Percentiles rank a stretch among this genome's conserved stretches.
phyloP scores from a whole-genome alignment of 1,140 invertebrate species.

The Patella vulgata region DNA sequence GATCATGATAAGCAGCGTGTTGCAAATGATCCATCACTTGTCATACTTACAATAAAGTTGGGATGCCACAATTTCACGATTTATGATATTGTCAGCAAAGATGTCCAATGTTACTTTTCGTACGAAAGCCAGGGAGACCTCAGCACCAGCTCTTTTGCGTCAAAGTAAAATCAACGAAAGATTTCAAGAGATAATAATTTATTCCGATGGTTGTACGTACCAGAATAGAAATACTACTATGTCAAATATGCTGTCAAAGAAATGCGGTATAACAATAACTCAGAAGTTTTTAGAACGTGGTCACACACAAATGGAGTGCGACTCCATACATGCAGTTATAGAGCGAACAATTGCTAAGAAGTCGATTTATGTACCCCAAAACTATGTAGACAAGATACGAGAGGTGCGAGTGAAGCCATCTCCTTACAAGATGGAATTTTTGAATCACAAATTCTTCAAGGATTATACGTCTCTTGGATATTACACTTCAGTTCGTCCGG shows the following conservation, averaged over 20 bases:
- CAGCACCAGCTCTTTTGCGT: conserved; percentile 63
- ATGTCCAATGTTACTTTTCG: conserved; percentile 63
- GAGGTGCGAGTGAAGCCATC: not conserved
- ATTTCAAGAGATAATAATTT: conserved; percentile 35
- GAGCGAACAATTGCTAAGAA: too few species aligned
- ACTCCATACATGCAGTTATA: conserved; percentile 64
- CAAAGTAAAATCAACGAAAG: conserved; percentile 1
- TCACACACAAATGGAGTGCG: conserved; percentile 67
- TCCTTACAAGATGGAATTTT: conserved; percentile 2
- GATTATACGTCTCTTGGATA: too few species aligned
- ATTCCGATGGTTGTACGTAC: conserved; percentile 57
- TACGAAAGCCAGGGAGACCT: conserved; percentile 63
- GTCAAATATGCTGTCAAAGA: conserved; percentile 48
- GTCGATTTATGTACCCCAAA: conserved; percentile 6
- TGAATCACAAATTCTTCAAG: too few species aligned
- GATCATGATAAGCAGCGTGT: too few species aligned
- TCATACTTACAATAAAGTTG: conserved; percentile 63
- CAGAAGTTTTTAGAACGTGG: conserved; percentile 66
- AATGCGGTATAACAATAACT: conserved; percentile 47
- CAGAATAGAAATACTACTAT: conserved; percentile 59
- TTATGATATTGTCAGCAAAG: too few species aligned
- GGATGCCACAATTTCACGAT: conserved; percentile 65
- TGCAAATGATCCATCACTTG: too few species aligned
- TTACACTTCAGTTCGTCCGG: conserved; percentile 6
- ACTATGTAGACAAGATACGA: conserved; percentile 18